Evolutionary conservation across 2,797 vertebrate species (phyloP).

Genomic region (Glossophaga mutica): DNA sequence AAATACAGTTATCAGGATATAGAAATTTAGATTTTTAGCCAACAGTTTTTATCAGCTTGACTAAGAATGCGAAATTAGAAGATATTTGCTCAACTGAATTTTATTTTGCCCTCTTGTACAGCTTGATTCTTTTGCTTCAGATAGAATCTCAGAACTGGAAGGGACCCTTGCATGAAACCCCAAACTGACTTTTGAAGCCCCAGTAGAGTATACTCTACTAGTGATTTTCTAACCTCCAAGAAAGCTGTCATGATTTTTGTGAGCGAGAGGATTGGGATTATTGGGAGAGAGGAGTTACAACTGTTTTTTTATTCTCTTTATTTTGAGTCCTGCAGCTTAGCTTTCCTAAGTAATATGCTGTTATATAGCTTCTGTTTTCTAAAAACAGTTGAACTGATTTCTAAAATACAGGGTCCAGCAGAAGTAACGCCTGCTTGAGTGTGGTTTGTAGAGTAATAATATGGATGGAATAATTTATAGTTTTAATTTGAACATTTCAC

Average conservation of each 20-base stretch:
- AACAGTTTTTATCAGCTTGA: background rate
- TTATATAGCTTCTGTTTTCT: background rate
- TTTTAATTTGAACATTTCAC: no score
- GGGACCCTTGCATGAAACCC: background rate
- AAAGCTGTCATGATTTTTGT: background rate
- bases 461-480: no score
- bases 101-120: background rate
- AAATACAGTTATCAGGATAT: background rate
- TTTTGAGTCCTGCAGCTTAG: background rate
- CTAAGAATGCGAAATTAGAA: background rate
- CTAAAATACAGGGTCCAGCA: background rate
- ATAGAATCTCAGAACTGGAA: background rate
- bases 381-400: background rate
- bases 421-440: no score
- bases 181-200: background rate
- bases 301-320: background rate
- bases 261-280: background rate
- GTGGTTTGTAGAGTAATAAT: no score
- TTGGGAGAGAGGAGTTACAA: background rate
- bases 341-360: conserved; percentile 19
- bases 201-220: background rate
- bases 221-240: background rate
- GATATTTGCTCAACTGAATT: background rate
- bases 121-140: background rate
- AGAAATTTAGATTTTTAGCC: background rate